Base-by-base conservation (phyloP, 2,113 vertebrate genomes). In the Galbula dea region DNA sequence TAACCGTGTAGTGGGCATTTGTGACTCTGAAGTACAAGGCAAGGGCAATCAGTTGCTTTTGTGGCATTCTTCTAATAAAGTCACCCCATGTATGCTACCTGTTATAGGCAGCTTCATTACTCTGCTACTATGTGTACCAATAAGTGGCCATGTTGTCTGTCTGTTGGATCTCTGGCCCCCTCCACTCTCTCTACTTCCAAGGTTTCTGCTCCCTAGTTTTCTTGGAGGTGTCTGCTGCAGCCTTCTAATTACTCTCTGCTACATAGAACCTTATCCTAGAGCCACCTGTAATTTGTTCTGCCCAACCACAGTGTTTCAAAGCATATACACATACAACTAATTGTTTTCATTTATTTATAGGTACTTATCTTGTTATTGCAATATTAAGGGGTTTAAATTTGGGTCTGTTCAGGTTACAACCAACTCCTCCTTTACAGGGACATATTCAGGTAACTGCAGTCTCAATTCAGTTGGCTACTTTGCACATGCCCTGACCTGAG, bases 401-500 rank as follows among this genome's bases (percentile, higher is more conserved):
- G 36, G 11, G 49, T 49, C 58, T 36, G 4, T 29, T 41, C 37
- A 66, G 4, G 5, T 80, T 83, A 49, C n/a, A 39, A 75, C 20
- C 24, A 15, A 8, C 30, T 83, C 20, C 39, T 29, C 14, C 37
- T 39, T 82, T 36, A 45, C 24, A 52, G 39, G 49, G 22, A 27
- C 12, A 9, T 45, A 20, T 11, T 85, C 49, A 29, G n/a, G 17
- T 76, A 41, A 39, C 54, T 45, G 11, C 63, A 59, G 9, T 57
- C 22, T 57, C 57, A 32, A 26, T 54, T 75, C 20, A 11, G 16
- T 39, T 54, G 13, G 24, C 46, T 34, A 74, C 88, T 45, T 34
- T 3, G 1, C 18, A 14, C 3, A 4, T 2, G 32, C 24, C n/a
- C 32, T 23, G 30, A 30, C 11, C 9, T 52, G 45, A 1, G 0